Base-by-base conservation (phyloP, 2,113 vertebrate genomes). In the Azemiops feae region DNA sequence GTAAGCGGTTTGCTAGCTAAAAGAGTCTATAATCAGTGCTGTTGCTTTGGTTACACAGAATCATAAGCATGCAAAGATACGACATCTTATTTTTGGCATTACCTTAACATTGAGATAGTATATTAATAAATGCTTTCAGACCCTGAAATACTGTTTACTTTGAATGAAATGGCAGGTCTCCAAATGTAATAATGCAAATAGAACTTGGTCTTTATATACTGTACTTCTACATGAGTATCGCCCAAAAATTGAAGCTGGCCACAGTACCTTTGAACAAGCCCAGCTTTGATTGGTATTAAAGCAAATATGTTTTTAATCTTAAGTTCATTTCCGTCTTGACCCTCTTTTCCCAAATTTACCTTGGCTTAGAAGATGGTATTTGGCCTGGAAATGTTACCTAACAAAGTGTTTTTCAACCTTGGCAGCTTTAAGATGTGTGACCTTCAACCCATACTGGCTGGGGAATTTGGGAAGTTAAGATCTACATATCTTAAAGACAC, bases 21-120 rank as follows among this genome's bases (percentile, higher is more conserved):
- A 90, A n/a, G 54, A 23, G 8, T 69, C 27, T 30, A 90, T 64
- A 90, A 90, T 90, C 58, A n/a, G 45, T 50, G 43, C 89, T 64
- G 89, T 90, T 90, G 89, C 89, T 90, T 69, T 90, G 89, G 89
- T 90, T 69, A 90, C 89, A 43, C 25, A 22, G 89, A 90, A 18
- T 20, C 45, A 90, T 69, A 50, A 30, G 43, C 25, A n/a, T 2
- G 3, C 89, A 90, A 64, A 47, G 45, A 50, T 69, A 60, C n/a
- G 58, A 90, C 58, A 69, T 69, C 58, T 90, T 90, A 90, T 90
- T 64, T 90, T 69, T 90, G 89, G 58, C 89, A 69, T 64, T 90
- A 69, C 18, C 43, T 50, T 27, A 90, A 90, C 16, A 4, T 55
- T 18, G 58, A 69, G 89, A 90, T 22, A 57, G 53, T 14, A 20